phyloP scores from a whole-genome alignment of 1,140 invertebrate species.

The Drosophila albomicans region DNA sequence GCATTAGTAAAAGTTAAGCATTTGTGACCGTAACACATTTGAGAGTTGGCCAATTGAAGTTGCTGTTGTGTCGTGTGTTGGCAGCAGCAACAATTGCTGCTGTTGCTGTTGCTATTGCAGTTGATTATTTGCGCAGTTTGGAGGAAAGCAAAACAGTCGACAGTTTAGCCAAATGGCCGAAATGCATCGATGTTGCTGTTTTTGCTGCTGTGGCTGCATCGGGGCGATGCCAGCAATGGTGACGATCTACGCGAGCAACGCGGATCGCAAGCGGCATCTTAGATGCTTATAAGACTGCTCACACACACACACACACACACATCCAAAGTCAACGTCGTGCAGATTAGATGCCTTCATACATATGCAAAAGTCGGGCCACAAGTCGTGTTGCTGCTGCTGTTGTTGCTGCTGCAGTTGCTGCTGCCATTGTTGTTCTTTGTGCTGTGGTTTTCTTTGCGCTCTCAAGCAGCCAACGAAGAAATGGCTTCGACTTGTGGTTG shows the following conservation, averaged over 20 bases:
- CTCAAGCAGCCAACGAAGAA: constrained; percentile 14
- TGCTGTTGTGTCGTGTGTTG: constrained; percentile 27
- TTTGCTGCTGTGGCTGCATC: constrained; percentile 48
- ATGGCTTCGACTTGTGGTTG: constrained; percentile 52
- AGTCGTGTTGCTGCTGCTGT: constrained; percentile 69
- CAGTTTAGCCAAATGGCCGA: constrained; percentile 52
- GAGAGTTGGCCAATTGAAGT: constrained; percentile 64
- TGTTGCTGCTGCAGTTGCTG: constrained; percentile 40
- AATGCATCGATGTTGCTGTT: constrained; percentile 21
- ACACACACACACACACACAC: constrained; percentile 37
- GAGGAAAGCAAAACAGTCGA: constrained; percentile 51
- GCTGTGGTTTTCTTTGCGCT: constrained; percentile 24
- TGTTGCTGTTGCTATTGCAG: constrained; percentile 25
- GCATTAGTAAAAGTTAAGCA: constrained; percentile 83
- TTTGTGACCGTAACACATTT: constrained; percentile 82
- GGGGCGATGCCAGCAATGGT: constrained; percentile 60
- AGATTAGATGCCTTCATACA: constrained; percentile 76
- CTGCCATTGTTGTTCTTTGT: constrained; percentile 54
- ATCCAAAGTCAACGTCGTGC: constrained; percentile 55
- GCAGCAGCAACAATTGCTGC: constrained; percentile 44
- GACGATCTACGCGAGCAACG: constrained; percentile 72
- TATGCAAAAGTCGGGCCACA: constrained; percentile 64
- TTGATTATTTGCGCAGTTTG: constrained; percentile 63
- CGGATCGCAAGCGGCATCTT: constrained; percentile 76
- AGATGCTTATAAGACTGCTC: constrained; percentile 64